Evolutionary conservation across 2,888 invertebrate genomes (phyloP), one percentile per base, ranked within the genome.

Genomic region (Oxytorus armatus): DNA sequence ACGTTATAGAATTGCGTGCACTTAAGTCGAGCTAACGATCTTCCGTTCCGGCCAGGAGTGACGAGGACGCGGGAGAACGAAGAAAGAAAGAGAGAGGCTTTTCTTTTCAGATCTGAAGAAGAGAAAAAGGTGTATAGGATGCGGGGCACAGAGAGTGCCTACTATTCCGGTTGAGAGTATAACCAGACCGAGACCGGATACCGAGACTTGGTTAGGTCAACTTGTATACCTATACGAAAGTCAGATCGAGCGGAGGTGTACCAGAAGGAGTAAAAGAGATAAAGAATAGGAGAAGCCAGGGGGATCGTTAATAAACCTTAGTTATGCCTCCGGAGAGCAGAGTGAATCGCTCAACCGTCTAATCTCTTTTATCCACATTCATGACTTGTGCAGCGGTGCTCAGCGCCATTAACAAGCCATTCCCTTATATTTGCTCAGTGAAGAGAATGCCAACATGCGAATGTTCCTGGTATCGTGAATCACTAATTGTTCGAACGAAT

Each of bases 281-380:
- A 61, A 61, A 18, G 66, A 49, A 72, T 69, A 59, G 39, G 44
- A 70, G 25, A 63, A 36, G 70, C 65, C 33, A 66, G 49, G 39
- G 78, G 81, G 84, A 83, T 86, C 87, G 87, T 89, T 89, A 87
- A 89, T 89, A 89, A 89, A 88, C 86, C 87, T 86, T 87, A 84
- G 85, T 84, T 84, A 85, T 85, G 85, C 85, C 85, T 84, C 81
- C 83, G 77, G 74, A 84, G 79, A 82, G 84, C 77, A 65, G 77
- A 83, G 73, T 21, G 86, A 86, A 85, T 85, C 83, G 84, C 85
- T 88, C 86, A 85, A 82, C 85, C 88, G 83, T 86, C 87, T 89
- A 89, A 89, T 89, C 88, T 87, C 86, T 84, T 89, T 88, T 89
- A 89, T 89, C 87, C 87, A 88, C 87, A 87, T 86, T 87, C 87